Evolutionary conservation across 2,797 vertebrate genomes (phyloP).

Genomic region (Mionectes olivaceus): DNA sequence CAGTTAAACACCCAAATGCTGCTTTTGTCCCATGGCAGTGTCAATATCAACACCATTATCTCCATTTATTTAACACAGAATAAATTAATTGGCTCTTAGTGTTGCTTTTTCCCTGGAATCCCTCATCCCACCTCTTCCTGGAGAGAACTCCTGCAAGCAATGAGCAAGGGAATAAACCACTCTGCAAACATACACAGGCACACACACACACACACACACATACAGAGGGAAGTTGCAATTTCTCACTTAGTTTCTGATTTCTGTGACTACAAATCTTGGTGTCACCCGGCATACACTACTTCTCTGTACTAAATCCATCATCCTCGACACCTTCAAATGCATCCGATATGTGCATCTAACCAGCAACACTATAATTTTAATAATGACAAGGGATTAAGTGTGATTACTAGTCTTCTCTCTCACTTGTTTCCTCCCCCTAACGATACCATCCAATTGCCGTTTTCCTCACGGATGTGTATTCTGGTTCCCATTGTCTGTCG

Average conservation of each 20-base stretch:
- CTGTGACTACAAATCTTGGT: neutral
- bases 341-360: neutral
- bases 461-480: neutral
- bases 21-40: slow-evolving; percentile 44
- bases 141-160: neutral
- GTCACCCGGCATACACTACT: neutral
- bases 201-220: neutral
- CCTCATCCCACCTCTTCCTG: neutral
- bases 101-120: slow-evolving; percentile 5
- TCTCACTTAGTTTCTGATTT: slow-evolving; percentile 29
- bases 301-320: slow-evolving; percentile 33
- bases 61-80: slow-evolving; percentile 18
- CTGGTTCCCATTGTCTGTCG: slow-evolving; percentile 2
- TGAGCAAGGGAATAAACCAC: neutral
- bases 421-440: slow-evolving; percentile 12
- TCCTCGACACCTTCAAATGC: neutral
- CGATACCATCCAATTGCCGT: neutral
- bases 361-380: slow-evolving; percentile 40
- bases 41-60: slow-evolving; percentile 6
- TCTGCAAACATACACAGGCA: neutral
- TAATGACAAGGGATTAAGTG: slow-evolving; percentile 55
- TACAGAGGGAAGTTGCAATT: neutral
- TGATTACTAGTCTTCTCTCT: slow-evolving; percentile 40
- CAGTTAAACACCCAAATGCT: slow-evolving; percentile 17
- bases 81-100: slow-evolving; percentile 9